Evolutionary conservation across 92 coral and sea anemone species (phyloP), one percentile per base, ranked within the genome.

Genomic region (Desmophyllum pertusum): DNA sequence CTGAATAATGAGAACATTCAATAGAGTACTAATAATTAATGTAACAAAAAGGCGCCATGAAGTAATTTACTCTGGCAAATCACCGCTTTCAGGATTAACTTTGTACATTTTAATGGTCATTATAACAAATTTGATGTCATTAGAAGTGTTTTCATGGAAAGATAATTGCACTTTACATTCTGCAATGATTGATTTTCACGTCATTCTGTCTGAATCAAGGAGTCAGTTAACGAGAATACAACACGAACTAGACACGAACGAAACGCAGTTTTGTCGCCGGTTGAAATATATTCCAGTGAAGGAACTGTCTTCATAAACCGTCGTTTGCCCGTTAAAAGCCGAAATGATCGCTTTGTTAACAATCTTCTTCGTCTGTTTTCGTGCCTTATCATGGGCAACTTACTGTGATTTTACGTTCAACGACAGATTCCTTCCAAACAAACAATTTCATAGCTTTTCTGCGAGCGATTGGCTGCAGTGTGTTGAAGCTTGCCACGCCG

Each of bases 381-480:
- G 31, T 5, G 31, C 51, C 43, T 4, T 13, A 23, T 27, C 21
- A 3, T n/a, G 37, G 11, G 42, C 15, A 55, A 30, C 51, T 38
- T 38, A 57, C 70, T 6, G 69, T 25, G 70, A 61, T 57, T 77
- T 77, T 59, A 57, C 51, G n/a, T 57, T 77, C 0, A 65, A 10
- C 10, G 33, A 77, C 63, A 65, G 70, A 39, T 29, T 77, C 10
- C 81, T 77, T 39, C 70, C 51, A 29, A 59, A 11, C 81, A 77
- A 39, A 25, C 2, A 39, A 25, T 77, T 77, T 15, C 48, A 17
- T 13, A 39, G 37, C 69, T 40, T 77, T 59, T 38, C 21, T 15
- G 53, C 29, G 7, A 57, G 18, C 42, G 81, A 77, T 38, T 77
- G 81, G 81, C 21, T 77, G 38, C 69, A 77, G 63, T 77, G 81